phyloP scores from a whole-genome alignment of 2,113 vertebrate genomes.

The Laticauda colubrina region DNA sequence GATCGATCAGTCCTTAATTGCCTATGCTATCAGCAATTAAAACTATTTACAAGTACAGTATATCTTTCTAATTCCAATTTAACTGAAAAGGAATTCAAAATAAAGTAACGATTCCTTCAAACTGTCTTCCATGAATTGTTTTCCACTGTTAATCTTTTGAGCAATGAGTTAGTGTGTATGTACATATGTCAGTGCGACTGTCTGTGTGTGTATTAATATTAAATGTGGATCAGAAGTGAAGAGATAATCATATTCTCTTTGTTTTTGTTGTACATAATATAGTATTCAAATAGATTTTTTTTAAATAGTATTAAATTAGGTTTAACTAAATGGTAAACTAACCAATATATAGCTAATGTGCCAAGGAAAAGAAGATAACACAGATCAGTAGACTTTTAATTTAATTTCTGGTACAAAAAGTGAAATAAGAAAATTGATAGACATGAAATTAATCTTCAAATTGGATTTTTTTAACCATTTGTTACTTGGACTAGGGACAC shows the following conservation, averaged over 20 bases:
- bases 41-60: neutral
- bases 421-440: neutral
- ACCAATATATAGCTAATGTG: neutral
- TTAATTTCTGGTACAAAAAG: neutral
- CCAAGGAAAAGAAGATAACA: neutral
- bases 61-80: neutral
- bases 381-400: neutral
- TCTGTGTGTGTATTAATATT: neutral
- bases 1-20: neutral
- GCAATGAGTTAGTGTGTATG: neutral
- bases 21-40: neutral
- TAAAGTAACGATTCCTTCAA: neutral
- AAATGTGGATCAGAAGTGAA: neutral
- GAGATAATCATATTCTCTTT: neutral
- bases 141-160: neutral
- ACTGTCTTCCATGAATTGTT: neutral
- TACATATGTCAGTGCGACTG: neutral
- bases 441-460: neutral
- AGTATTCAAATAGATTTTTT: neutral
- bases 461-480: neutral
- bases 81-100: neutral
- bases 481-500: neutral
- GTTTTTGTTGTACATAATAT: neutral
- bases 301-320: neutral
- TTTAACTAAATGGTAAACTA: neutral